Percentiles rank a stretch among this genome's conserved stretches.
Conservation (phyloP, 2,888 invertebrate species). For the Arrhopalites spinosus region DNA sequence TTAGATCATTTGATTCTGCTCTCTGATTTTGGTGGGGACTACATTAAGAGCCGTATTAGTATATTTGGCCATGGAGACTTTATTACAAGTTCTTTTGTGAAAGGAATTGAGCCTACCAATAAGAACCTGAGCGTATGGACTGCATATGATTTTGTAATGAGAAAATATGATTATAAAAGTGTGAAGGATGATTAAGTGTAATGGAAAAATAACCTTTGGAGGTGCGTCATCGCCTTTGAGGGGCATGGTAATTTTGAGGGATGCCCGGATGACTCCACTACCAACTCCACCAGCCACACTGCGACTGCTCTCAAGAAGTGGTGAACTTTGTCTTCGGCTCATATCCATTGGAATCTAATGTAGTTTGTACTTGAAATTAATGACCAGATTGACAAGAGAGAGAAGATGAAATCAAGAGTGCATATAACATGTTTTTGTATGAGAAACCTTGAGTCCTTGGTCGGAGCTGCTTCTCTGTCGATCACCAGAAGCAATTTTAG, state of each 20-base stretch:
- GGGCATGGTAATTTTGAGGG: slow-evolving; percentile 72
- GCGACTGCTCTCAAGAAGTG: slow-evolving; percentile 51
- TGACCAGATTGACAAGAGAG: not conserved
- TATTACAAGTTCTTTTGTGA: no score
- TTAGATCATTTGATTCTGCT: no score
- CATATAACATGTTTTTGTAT: no score
- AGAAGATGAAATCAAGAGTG: not conserved
- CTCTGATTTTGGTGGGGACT: no score
- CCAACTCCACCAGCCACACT: slow-evolving; percentile 6
- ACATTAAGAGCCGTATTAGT: no score
- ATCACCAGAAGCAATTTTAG: slow-evolving; percentile 2
- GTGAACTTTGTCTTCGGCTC: slow-evolving; percentile 56
- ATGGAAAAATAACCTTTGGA: no score
- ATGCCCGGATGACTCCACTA: slow-evolving; percentile 74
- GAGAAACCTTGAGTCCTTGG: slow-evolving; percentile 48
- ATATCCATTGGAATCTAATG: slow-evolving; percentile 50
- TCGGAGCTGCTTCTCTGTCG: slow-evolving; percentile 50
- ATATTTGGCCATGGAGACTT: no score
- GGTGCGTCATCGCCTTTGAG: slow-evolving; percentile 67
- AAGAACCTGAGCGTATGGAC: no score
- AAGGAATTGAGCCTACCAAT: no score
- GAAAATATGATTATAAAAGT: no score
- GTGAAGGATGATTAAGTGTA: no score
- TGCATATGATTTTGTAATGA: no score
- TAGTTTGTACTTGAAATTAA: not conserved